Percentiles rank a stretch among this genome's conserved stretches.
phyloP scores from a whole-genome alignment of 2,113 vertebrate genomes.

The Ictidomys tridecemlineatus region DNA sequence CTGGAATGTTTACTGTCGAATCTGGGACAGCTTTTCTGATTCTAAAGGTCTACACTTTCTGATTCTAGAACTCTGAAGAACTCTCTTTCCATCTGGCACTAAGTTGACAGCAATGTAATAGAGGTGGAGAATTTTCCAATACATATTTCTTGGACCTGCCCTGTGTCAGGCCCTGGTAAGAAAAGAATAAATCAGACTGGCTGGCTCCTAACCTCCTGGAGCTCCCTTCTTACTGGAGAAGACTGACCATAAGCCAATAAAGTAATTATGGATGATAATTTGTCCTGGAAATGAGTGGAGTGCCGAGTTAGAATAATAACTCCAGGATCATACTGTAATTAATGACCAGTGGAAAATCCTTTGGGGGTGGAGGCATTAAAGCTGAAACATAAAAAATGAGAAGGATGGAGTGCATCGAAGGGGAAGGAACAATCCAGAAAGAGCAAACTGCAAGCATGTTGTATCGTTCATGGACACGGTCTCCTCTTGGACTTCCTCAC shows the following conservation, averaged over 20 bases:
- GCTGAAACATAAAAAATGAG: neutral
- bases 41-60: neutral
- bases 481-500: neutral
- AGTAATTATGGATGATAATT: neutral
- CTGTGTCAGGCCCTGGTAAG: neutral
- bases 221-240: neutral
- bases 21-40: neutral
- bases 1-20: neutral
- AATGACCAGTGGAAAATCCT: neutral
- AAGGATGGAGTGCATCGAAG: neutral
- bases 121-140: neutral
- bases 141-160: neutral
- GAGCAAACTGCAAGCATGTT: neutral
- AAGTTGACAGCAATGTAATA: neutral
- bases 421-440: neutral
- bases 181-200: neutral
- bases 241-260: neutral
- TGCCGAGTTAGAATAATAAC: neutral
- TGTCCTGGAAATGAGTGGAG: neutral
- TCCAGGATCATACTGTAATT: no score
- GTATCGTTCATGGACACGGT: neutral
- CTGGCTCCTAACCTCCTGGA: neutral
- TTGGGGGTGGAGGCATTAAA: neutral
- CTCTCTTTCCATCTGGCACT: neutral
- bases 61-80: neutral